A percentile compares a stretch with the other conserved stretches of the same genome.
These are phyloP conservation scores for Syrphus vitripennis DNA, from an alignment of 2,888 invertebrate genomes.

Conservation along the genomic window DNA sequence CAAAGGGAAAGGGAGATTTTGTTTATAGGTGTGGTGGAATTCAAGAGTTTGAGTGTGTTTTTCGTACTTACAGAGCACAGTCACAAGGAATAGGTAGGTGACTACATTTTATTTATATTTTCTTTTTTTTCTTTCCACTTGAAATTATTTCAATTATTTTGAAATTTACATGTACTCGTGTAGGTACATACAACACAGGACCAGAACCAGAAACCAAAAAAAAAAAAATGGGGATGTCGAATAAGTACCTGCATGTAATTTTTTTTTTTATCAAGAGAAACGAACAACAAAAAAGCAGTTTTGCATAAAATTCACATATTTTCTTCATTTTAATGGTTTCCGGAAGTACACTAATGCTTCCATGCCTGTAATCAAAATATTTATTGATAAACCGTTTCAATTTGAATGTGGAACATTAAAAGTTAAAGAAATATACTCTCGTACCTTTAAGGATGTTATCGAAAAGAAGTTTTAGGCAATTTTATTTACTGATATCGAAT, in stretches of 20 bases:
- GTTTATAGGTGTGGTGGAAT: constrained; percentile 10
- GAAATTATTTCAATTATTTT: constrained; percentile 60
- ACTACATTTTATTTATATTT: neutral
- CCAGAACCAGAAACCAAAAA: neutral
- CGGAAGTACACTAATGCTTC: constrained; percentile 45
- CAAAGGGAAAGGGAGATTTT: neutral
- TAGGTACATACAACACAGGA: neutral
- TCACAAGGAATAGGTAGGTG: neutral
- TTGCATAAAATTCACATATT: constrained; percentile 35
- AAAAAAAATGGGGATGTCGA: neutral
- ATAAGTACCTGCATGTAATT: neutral
- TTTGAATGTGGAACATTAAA: neutral
- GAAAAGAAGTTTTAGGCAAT: neutral
- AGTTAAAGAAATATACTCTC: neutral
- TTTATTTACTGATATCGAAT: neutral
- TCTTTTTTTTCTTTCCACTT: constrained; percentile 22
- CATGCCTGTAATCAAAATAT: constrained; percentile 21
- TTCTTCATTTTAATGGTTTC: constrained; percentile 38
- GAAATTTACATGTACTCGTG: constrained; percentile 26
- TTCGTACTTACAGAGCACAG: neutral
- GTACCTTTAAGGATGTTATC: neutral
- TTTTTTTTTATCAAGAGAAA: constrained; percentile 11
- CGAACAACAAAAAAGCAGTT: neutral
- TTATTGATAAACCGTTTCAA: constrained; percentile 10
- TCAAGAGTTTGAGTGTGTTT: neutral